phyloP scores from a whole-genome alignment of 2,797 vertebrate genomes.

The Apogon talboti region DNA sequence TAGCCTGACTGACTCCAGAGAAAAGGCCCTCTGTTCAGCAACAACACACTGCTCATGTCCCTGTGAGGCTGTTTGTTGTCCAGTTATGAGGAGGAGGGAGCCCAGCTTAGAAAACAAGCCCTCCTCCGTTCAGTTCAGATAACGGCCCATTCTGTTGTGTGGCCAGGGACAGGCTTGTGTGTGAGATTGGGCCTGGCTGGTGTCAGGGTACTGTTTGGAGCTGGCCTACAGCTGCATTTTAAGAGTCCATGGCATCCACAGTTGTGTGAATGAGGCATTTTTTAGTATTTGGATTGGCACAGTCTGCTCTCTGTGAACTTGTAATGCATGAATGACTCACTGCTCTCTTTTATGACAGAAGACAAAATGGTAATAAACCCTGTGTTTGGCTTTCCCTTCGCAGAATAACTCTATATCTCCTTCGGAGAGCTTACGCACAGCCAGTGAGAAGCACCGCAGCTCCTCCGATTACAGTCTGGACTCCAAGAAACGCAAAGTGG shows the following conservation, averaged over 20 bases:
- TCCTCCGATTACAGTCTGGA: conserved; percentile 93
- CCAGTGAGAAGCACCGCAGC: conserved; percentile 93
- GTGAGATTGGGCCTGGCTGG: conserved; percentile 76
- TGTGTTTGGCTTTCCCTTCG: conserved; percentile 47
- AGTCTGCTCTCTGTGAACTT: conserved; percentile 52
- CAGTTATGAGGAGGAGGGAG: conserved; percentile 77
- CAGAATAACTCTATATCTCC: conserved; percentile 96
- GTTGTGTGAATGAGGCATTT: conserved; percentile 65
- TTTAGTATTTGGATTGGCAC: conserved; percentile 65
- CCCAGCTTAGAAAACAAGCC: conserved; percentile 78
- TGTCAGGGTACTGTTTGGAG: conserved; percentile 79
- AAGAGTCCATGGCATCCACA: conserved; percentile 65
- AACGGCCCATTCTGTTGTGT: conserved; percentile 79
- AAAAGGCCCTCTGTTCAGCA: conserved; percentile 85
- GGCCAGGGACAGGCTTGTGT: conserved; percentile 78
- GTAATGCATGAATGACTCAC: conserved; percentile 56
- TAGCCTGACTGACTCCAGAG: conserved; percentile 88
- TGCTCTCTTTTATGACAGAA: conserved; percentile 36
- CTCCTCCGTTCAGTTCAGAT: conserved; percentile 80
- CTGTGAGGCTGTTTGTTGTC: conserved; percentile 85
- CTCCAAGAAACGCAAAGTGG: conserved; percentile 95
- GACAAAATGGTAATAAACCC: conserved; percentile 55
- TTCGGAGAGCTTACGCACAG: conserved; percentile 91
- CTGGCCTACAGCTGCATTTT: conserved; percentile 75
- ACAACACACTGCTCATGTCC: conserved; percentile 75